Evolutionary conservation across 2,797 vertebrate genomes (phyloP).

Genomic region (Alectoris magna): DNA sequence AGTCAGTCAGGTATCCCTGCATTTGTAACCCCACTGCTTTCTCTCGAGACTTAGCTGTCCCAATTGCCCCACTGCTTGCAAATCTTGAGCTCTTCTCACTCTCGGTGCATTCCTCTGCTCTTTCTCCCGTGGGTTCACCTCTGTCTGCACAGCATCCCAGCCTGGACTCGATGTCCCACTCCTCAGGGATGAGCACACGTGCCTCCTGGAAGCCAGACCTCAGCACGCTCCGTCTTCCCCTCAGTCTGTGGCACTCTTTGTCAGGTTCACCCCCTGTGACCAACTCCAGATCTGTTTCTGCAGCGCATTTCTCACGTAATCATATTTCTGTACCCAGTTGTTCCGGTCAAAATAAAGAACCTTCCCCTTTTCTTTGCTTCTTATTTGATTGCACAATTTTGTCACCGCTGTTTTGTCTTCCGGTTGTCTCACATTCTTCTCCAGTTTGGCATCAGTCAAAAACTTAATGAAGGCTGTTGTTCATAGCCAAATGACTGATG

Average conservation of each 20-base stretch:
- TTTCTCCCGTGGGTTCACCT: background rate
- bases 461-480: background rate
- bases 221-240: background rate
- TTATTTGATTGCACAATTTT: background rate
- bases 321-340: background rate
- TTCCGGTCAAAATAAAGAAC: background rate
- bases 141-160: background rate
- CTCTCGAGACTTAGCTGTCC: background rate
- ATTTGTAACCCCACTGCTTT: background rate
- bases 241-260: background rate
- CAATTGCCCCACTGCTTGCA: background rate
- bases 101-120: background rate
- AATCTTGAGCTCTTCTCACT: background rate
- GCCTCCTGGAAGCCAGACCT: background rate
- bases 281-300: background rate
- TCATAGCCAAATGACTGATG: background rate
- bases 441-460: background rate
- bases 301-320: rapidly evolving
- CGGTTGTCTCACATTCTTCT: background rate
- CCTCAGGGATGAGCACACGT: background rate
- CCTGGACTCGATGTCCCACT: background rate
- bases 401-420: background rate
- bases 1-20: background rate
- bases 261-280: background rate
- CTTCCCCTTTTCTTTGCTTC: background rate